Base-by-base conservation (phyloP, 2,888 invertebrate genomes). In the Scaptomyza tumidula region DNA sequence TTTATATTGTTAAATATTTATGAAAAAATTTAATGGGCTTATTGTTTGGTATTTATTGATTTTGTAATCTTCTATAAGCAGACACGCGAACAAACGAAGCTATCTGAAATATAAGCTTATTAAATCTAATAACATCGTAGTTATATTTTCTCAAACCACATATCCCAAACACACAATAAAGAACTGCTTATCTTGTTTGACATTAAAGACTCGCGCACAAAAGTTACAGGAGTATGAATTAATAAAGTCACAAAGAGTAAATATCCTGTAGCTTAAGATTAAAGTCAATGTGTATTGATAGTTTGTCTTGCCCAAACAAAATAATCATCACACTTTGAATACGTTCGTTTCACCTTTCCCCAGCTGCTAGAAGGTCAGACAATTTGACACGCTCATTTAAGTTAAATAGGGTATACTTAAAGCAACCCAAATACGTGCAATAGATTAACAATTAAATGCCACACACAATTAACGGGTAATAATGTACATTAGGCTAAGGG, bases 381-480 rank as follows among this genome's bases (percentile, higher is more conserved):
- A 9, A 10, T 41, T 41, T 13, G 24, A 13, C 7, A 27, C 13
- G 24, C 13, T n/a, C 27, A 24, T 45, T 45, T 44, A 19, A 44
- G 13, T 24, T 24, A 2, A 31, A 24, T 16, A 55, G 56, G 31
- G 19, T 44, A 43, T 43, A 37, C 4, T 10, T 41, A 41, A 16
- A 5, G 4, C 16, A 41, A 41, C 16, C 41, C 14, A 39, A 43
- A 27, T 29, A 46, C 50, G 19, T 35, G 19, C 46, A 72, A 82
- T 85, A 79, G 82, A 82, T 87, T 87, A 74, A 74, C 82, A 87
- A 87, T 84, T 87, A 82, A 82, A 82, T 82, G 74, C 87, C 76
- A 87, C 69, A 74, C 79, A 68, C 87, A 85, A 84, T 84, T 84
- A 85, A 82, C 82, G 87, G 46, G 67, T 69, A 83, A 75, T 86